These are phyloP conservation scores for Capra hircus DNA, from an alignment of 2,113 vertebrate species.

Conservation along the genomic window DNA sequence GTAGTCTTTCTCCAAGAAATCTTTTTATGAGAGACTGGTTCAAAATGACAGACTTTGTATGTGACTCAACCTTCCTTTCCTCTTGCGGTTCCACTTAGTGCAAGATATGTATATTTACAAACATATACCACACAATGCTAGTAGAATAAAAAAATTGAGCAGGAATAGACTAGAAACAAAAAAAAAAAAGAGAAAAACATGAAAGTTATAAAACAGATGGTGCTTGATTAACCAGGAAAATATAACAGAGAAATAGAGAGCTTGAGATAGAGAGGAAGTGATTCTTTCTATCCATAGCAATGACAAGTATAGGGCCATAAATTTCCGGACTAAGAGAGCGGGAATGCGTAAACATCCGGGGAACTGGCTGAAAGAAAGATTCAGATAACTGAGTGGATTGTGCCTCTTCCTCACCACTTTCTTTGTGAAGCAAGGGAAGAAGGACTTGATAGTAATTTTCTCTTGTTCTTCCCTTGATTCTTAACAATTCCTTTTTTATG, in stretches of 20 bases:
- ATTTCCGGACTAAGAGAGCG: not conserved
- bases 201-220: not conserved
- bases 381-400: not conserved
- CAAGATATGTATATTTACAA: not conserved
- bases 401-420: not conserved
- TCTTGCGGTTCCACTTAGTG: not conserved
- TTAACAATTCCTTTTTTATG: not conserved
- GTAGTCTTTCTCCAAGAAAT: not conserved
- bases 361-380: not conserved
- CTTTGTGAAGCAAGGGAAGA: not conserved
- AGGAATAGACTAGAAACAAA: not conserved
- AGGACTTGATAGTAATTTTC: not conserved
- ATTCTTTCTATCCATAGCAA: not conserved
- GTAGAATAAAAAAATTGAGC: not conserved
- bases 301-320: not conserved
- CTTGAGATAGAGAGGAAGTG: not conserved
- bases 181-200: not conserved
- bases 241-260: not conserved
- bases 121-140: not conserved
- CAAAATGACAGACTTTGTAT: not conserved
- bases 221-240: not conserved
- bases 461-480: not conserved
- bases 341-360: not conserved
- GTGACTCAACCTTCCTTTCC: not conserved
- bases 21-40: not conserved